phyloP scores from a whole-genome alignment of 1,140 invertebrate species.

The Globodera ellingtonae region DNA sequence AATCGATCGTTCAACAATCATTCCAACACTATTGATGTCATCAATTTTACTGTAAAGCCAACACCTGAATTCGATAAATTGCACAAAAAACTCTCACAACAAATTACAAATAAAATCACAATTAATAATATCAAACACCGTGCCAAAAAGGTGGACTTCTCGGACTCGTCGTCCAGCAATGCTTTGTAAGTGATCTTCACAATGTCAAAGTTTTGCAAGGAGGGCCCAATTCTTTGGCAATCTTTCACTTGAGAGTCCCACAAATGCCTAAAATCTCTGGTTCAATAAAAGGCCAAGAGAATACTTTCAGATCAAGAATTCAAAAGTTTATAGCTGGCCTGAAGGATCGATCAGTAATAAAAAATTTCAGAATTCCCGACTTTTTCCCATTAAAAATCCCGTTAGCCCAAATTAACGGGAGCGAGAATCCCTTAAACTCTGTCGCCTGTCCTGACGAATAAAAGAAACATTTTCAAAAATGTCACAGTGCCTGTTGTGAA shows the following conservation, averaged over 20 bases:
- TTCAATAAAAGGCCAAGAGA: neutral
- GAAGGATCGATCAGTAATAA: too few relatives aligned
- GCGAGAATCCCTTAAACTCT: too few relatives aligned
- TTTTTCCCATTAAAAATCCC: too few relatives aligned
- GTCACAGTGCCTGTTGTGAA: conserved; percentile 6
- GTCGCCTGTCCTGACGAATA: too few relatives aligned
- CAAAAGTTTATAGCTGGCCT: too few relatives aligned
- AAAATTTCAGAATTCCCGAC: too few relatives aligned
- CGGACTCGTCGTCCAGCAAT: conserved; percentile 4
- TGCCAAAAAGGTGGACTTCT: conserved; percentile 11
- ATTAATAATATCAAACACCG: conserved; percentile 8
- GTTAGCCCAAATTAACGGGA: too few relatives aligned
- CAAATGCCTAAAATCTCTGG: conserved; percentile 4
- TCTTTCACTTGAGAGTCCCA: conserved; percentile 26
- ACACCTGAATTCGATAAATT: neutral
- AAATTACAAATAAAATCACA: neutral
- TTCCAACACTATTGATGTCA: neutral
- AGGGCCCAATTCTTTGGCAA: conserved; percentile 16
- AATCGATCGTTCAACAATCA: conserved; percentile 21
- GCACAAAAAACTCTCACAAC: neutral
- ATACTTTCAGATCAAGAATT: too few relatives aligned
- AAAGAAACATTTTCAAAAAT: too few relatives aligned
- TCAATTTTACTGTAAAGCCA: conserved; percentile 23
- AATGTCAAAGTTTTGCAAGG: conserved; percentile 20
- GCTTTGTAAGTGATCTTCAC: conserved; percentile 1